A percentile compares a stretch with the other conserved stretches of the same genome.
Conservation (phyloP, 1,140 invertebrate genomes). For the Calliphora vicina region DNA sequence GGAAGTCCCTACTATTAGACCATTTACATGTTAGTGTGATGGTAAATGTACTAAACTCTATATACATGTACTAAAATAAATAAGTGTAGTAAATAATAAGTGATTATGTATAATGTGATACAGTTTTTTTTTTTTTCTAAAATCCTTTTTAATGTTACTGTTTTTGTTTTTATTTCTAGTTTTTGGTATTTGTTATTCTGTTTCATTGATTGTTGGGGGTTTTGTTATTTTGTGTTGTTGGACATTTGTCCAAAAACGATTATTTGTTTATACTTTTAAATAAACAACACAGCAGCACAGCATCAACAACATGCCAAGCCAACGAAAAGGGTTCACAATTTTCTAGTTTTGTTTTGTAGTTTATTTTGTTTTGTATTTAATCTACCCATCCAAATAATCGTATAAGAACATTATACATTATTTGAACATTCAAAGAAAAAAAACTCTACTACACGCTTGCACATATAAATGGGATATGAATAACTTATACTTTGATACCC, state of each 20-base stretch:
- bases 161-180: not conserved
- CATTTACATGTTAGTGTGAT: too few species aligned
- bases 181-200: not conserved
- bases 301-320: not conserved
- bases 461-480: not conserved
- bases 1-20: too few species aligned
- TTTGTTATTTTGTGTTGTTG: not conserved
- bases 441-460: not conserved
- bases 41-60: too few species aligned
- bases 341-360: not conserved
- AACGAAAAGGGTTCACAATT: not conserved
- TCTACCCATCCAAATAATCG: not conserved
- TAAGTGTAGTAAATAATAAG: too few species aligned
- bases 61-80: too few species aligned
- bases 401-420: not conserved
- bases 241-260: slow-evolving; percentile 1
- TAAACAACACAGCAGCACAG: not conserved
- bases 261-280: not conserved
- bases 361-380: not conserved
- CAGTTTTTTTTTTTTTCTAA: too few species aligned
- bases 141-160: not conserved
- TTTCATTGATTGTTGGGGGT: not conserved
- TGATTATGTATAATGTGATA: too few species aligned
- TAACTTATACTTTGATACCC: not conserved
- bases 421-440: too few species aligned